Conservation (phyloP, 1,140 invertebrate genomes). For the Drosophila ambigua region DNA sequence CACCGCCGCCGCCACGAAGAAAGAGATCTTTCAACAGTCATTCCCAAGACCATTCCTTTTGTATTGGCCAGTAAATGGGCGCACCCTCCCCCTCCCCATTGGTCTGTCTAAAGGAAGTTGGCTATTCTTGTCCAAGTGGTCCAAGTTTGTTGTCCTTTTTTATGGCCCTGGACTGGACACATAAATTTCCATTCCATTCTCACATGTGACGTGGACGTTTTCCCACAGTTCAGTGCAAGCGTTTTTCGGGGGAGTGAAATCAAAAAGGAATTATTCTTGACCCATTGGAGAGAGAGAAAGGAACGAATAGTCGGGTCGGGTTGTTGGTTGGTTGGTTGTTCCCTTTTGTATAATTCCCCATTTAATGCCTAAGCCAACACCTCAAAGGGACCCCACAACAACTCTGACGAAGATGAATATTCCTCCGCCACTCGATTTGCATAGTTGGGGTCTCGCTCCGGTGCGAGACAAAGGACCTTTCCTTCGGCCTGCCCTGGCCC, state of each 20-base stretch:
- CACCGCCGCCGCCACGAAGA: background rate
- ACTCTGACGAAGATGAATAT: constrained; percentile 77
- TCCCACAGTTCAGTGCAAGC: constrained; percentile 35
- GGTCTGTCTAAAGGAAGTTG: constrained; percentile 8
- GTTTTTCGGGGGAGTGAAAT: constrained; percentile 34
- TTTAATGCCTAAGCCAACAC: constrained; percentile 72
- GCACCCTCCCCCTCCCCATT: constrained; percentile 14
- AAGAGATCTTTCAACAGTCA: constrained; percentile 50
- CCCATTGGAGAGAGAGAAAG: constrained; percentile 14
- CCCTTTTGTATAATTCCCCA: constrained; percentile 62
- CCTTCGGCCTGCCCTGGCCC: constrained; percentile 1
- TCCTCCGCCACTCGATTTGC: constrained; percentile 62
- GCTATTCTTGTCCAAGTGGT: constrained; percentile 35
- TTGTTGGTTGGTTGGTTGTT: constrained; percentile 15
- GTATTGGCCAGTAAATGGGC: constrained; percentile 42
- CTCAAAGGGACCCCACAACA: constrained; percentile 51
- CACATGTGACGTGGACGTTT: constrained; percentile 59
- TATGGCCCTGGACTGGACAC: constrained; percentile 38
- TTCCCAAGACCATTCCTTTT: constrained; percentile 40
- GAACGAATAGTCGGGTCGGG: constrained; percentile 5
- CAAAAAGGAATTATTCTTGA: constrained; percentile 66
- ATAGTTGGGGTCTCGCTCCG: constrained; percentile 46
- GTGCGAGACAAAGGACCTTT: constrained; percentile 50
- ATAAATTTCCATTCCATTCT: constrained; percentile 39
- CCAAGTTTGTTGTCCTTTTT: constrained; percentile 55